phyloP scores from a whole-genome alignment of 2,113 vertebrate genomes.

The Trogon surrucura region DNA sequence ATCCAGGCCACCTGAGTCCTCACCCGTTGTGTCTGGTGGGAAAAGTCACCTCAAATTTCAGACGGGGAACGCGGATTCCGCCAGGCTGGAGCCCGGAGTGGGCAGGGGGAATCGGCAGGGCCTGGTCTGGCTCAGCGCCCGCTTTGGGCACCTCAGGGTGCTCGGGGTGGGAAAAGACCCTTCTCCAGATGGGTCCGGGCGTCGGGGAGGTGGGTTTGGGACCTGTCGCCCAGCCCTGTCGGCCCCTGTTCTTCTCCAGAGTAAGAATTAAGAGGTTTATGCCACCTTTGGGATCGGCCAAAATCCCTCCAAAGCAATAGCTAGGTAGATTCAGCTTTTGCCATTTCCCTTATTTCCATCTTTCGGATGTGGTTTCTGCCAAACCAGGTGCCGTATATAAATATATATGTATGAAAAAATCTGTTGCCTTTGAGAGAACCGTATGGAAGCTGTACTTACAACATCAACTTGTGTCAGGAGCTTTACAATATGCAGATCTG shows the following conservation, averaged over 20 bases:
- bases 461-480: slow-evolving; percentile 60
- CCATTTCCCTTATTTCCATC: slow-evolving; percentile 26
- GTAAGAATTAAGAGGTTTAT: background rate
- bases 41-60: background rate
- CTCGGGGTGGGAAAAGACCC: rapidly evolving
- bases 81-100: rapidly evolving
- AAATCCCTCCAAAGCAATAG: background rate
- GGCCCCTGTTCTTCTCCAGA: background rate
- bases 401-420: slow-evolving; percentile 64
- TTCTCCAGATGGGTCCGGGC: background rate
- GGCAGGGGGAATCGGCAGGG: background rate
- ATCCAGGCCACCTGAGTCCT: rapidly evolving
- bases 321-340: slow-evolving; percentile 20
- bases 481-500: slow-evolving; percentile 61
- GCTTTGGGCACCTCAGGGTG: background rate
- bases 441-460: slow-evolving; percentile 55
- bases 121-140: rapidly evolving
- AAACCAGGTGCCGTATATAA: slow-evolving; percentile 66
- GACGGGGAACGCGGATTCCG: background rate
- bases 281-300: background rate
- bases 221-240: background rate
- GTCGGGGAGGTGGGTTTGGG: background rate
- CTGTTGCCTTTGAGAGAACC: slow-evolving; percentile 60
- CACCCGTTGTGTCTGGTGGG: rapidly evolving
- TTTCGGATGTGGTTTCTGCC: slow-evolving; percentile 51